A percentile compares a stretch with the other conserved stretches of the same genome.
Evolutionary conservation across 2,888 invertebrate species (phyloP).

Genomic region (Meteorus cinctellus): DNA sequence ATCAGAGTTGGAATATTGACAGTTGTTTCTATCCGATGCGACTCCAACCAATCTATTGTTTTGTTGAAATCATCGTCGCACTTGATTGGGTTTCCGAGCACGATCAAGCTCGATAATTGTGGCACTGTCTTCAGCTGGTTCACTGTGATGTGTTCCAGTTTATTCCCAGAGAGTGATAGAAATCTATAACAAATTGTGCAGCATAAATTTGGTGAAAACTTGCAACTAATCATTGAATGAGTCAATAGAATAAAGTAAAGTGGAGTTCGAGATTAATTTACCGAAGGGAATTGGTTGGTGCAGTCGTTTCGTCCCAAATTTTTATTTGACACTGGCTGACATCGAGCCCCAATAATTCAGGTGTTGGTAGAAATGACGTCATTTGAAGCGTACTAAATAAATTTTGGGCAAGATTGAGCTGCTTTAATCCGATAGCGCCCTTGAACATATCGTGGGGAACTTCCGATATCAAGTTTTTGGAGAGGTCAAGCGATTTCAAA

Average conservation of each 20-base stretch:
- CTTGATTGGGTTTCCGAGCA: conserved; percentile 80
- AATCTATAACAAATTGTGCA: conserved; percentile 54
- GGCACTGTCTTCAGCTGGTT: conserved; percentile 78
- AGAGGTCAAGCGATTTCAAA: conserved; percentile 82
- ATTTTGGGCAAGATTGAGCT: conserved; percentile 83
- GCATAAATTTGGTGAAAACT: no score
- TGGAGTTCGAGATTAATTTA: conserved; percentile 44
- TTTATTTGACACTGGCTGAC: conserved; percentile 81
- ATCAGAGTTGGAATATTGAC: conserved; percentile 60
- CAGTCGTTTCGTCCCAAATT: conserved; percentile 77
- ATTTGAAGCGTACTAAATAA: conserved; percentile 80
- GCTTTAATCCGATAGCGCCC: conserved; percentile 79
- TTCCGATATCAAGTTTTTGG: conserved; percentile 80
- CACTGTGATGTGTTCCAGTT: conserved; percentile 73
- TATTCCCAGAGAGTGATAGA: conserved; percentile 66
- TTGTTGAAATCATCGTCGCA: conserved; percentile 82
- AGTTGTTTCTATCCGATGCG: conserved; percentile 77
- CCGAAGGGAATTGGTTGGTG: conserved; percentile 65
- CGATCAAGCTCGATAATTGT: conserved; percentile 77
- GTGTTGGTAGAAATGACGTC: conserved; percentile 79
- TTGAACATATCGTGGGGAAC: conserved; percentile 80
- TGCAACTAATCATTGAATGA: no score
- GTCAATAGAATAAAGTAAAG: no score
- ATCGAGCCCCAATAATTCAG: conserved; percentile 80
- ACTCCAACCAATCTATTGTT: conserved; percentile 79